Base-by-base conservation (phyloP, 2,797 vertebrate species). In the Typhlichthys subterraneus region DNA sequence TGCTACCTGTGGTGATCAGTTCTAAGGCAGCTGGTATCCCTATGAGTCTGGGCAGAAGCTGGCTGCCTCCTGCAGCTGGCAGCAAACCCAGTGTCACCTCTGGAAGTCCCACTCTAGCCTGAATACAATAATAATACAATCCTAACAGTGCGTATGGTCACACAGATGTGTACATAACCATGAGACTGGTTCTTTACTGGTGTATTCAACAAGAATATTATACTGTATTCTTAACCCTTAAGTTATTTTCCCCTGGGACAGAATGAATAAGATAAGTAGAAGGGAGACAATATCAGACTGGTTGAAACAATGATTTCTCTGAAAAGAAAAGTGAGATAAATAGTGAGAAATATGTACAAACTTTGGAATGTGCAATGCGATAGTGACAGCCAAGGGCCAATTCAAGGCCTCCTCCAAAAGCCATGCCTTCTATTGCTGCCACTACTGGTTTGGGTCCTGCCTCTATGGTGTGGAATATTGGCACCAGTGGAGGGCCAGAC, bases 361-460 rank as follows among this genome's bases (percentile, higher is more conserved):
- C 96, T 93, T 95, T 88, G 29, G 73, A 72, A 10, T 96, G 91
- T 17, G 94, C 93, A 2, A 98, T 72, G 38, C 97, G 92, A 75
- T 98, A 98, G 86, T 98, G 97, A 88, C 95, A 98, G 70, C 90
- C 93, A 31, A 99, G 91, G 0, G 95, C 94, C 66, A 99, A 72
- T 82, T 98, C 97, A 3, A 98, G 89, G 5, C 94, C 96, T 17
- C 97, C 97, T 10, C 97, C 96, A 0, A 98, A 72, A 46, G 96
- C 97, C 1, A 92, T 0, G 0, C 94, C 95, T 70, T 98, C 94
- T 51, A 98, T 96, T 58, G 95, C 96, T 0, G 96, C 96, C 72
- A 98, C 94, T 82, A 96, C 82, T 0, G 95, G 96, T 83, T 98
- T 99, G 73, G 86, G 45, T 0, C 83, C 80, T n/a, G 85, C 88